Evolutionary conservation across 2,888 invertebrate species (phyloP).

Genomic region (Lacanobia oleracea): DNA sequence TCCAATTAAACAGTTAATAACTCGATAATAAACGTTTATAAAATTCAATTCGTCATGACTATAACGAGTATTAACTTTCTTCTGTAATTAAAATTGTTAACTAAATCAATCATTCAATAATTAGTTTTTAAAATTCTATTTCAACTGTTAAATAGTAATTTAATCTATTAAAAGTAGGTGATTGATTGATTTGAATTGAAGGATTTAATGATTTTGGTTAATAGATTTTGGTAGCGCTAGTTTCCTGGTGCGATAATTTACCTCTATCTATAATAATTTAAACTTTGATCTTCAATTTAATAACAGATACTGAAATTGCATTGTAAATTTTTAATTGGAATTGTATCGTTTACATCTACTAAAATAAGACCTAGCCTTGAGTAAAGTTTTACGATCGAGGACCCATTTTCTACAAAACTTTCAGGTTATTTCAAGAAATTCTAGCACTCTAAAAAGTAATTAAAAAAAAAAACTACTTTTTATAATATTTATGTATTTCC

Average conservation of each 20-base stretch:
- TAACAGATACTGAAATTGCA: neutral
- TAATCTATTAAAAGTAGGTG: neutral
- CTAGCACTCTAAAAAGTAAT: neutral
- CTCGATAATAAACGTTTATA: neutral
- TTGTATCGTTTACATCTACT: no score
- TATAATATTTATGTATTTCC: no score
- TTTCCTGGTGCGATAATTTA: neutral
- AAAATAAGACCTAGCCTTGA: no score
- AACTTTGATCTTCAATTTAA: neutral
- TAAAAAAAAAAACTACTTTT: neutral
- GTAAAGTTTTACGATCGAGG: neutral
- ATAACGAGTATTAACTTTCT: constrained; percentile 12
- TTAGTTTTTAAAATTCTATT: constrained; percentile 8
- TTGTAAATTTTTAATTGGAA: neutral
- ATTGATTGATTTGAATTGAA: neutral
- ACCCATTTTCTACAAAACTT: neutral
- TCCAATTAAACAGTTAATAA: constrained; percentile 10
- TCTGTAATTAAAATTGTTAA: constrained; percentile 22
- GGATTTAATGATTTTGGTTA: neutral
- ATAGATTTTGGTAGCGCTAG: neutral
- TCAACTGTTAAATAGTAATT: constrained; percentile 2
- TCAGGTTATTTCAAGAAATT: neutral
- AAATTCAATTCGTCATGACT: neutral
- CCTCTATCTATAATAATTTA: neutral
- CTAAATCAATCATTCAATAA: constrained; percentile 17